Evolutionary conservation across 2,888 invertebrate genomes (phyloP), one percentile per base, ranked within the genome.

Genomic region (Euproctis similis): DNA sequence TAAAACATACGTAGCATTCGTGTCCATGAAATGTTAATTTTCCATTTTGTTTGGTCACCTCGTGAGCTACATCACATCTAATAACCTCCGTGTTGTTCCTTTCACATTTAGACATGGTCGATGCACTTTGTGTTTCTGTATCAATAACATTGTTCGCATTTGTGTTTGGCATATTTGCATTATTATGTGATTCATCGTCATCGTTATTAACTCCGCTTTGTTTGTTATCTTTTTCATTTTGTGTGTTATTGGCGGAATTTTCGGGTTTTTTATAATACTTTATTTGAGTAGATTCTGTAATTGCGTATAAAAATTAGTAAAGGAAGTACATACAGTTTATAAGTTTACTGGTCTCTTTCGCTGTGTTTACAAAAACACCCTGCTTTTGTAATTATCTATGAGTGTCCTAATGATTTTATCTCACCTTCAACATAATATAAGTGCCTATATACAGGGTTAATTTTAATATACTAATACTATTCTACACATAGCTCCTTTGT

Each of bases 1-100:
- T 70, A 36, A 71, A 72, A 40, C 81, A 81, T 4, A 76, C 57
- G 28, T 80, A 75, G 26, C 81, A 81, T 24, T 81, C 78, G 26
- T 71, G 66, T 0, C 57, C 58, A 19, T 71, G 64, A 3, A 76
- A 53, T 5, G 46, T 64, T 1, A 68, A 26, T 39, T 59, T 63
- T 2, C 43, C 44, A 18, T 44, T 52, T 1, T 14, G n/a, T n/a
- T n/a, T 31, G 26, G 31, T 34, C 1, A 2, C 8, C 1, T 9
- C 26, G 9, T 20, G 9, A 26, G 18, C 18, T 19, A 33, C 29
- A 18, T 23, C 20, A 27, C 34, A 30, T 3, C n/a, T 17, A 9
- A 10, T 25, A 4, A 17, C 8, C n/a, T n/a, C n/a, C 8, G 7
- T 24, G 7, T 12, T 24, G 1, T n/a, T 12, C 9, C 10, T 20